Evolutionary conservation across 2,797 vertebrate species (phyloP), one percentile per base, ranked within the genome.

Genomic region (Saxicola maurus): DNA sequence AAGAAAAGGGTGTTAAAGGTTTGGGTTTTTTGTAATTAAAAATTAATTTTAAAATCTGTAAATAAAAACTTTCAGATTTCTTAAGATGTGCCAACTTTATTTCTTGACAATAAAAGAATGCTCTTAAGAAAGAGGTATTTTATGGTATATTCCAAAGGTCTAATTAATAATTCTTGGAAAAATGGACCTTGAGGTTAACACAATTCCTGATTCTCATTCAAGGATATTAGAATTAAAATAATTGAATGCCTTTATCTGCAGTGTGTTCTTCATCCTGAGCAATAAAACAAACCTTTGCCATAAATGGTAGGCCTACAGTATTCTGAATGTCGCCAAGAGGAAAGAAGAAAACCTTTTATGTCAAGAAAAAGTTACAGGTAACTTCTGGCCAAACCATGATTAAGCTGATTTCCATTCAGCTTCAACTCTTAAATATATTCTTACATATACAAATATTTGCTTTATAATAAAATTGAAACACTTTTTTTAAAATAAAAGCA

Each of bases 261-360:
- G 66, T 23, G 56, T 16, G 18, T 80, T 46, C 82, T 76, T 92
- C 79, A 84, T 87, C 60, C 33, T 21, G 65, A 82, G 92, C 49
- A 53, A 76, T 86, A 90, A 86, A 43, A 55, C 53, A 51, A 83
- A 18, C 46, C 57, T 43, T 55, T 46, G 82, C 59, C 65, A 42
- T 95, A 94, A 95, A 96, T 45, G 18, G 69, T 20, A 93, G 80
- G 75, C 82, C 77, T 92, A n/a, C 57, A 23, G 33, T 51, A 17
- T 48, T 79, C 15, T 35, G 67, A 83, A 31, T 13, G n/a, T 18
- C 86, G 52, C 38, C 67, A 84, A 91, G 86, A 95, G 52, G 43
- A 40, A 82, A 67, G n/a, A 83, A 69, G 20, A 48, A 84, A 38
- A 38, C 11, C 4, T 65, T 45, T 45, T 37, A 25, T 14, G 67